Base-by-base conservation (phyloP, 2,113 vertebrate species). In the Erythrocebus patas region DNA sequence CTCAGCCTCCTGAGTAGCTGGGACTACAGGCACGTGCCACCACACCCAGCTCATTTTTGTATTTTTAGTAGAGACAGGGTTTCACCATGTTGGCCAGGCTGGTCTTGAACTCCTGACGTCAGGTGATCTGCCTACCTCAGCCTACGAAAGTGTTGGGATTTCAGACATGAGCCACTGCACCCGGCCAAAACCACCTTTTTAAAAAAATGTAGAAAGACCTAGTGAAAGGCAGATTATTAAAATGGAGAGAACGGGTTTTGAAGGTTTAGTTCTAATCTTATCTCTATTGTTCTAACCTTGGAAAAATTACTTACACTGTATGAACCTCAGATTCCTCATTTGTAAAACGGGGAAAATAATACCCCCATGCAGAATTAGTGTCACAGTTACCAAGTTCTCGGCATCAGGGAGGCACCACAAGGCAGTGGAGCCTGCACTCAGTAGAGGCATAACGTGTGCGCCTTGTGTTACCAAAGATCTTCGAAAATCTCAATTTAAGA, bases 371-470 rank as follows among this genome's bases (percentile, higher is more conserved):
- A 18, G 17, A 68, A 12, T 73, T 45, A 23, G 61, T 9, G 25
- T 12, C 32, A 32, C 16, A 20, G 55, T 30, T 2, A 27, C 2
- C 14, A 6, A 16, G 79, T 30, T 73, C 27, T 43, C 0, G 20
- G 64, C 27, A 0, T 4, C 9, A 43, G 32, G 35, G 6, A 57
- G 68, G 16, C 4, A 12, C 43, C 27, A 25, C 4, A 25, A 10
- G n/a, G 23, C 38, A 30, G 10, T 4, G 6, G 8, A 30, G 27
- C 4, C 16, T 17, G 20, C 0, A n/a, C 12, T 2, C 11, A 20
- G 45, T 45, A 73, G 48, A 43, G 35, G 55, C 10, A 25, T 11
- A 23, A 23, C 0, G 0, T 20, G 13, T 8, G 1, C 10, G 27
- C 10, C 50, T 50, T 45, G 27, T 50, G 18, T 23, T 10, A 10